Percentiles rank a stretch among this genome's conserved stretches.
These are phyloP conservation scores for Labeo calbasu DNA, from an alignment of 2,797 vertebrate genomes.

Conservation along the genomic window DNA sequence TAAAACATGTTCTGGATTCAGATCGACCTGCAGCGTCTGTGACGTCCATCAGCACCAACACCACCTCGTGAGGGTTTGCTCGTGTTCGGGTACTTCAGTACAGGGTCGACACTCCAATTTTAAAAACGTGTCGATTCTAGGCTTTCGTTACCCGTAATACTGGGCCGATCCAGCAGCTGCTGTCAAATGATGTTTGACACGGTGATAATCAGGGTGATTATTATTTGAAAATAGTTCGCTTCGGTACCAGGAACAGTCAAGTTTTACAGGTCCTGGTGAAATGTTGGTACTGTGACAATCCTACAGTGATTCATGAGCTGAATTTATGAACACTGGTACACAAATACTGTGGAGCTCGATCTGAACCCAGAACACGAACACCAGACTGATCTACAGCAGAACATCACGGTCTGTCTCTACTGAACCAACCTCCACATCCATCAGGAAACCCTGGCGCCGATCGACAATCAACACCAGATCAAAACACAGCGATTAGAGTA, in stretches of 20 bases:
- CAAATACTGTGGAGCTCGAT: background rate
- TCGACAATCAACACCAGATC: background rate
- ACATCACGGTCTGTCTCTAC: constrained; percentile 26
- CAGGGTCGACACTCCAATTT: too few relatives aligned
- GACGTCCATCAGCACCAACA: background rate
- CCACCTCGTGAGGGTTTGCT: background rate
- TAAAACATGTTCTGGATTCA: constrained; percentile 20
- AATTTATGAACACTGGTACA: background rate
- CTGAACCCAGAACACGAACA: background rate
- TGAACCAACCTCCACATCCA: constrained; percentile 63
- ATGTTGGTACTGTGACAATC: too few relatives aligned
- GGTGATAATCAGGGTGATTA: too few relatives aligned
- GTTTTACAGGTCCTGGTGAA: too few relatives aligned
- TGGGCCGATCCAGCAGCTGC: too few relatives aligned
- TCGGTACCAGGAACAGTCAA: too few relatives aligned
- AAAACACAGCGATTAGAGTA: background rate
- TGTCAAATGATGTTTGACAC: too few relatives aligned
- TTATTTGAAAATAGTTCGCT: too few relatives aligned
- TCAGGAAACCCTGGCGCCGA: constrained; percentile 48
- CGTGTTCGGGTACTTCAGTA: too few relatives aligned
- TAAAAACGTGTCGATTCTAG: too few relatives aligned
- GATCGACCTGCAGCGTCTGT: background rate
- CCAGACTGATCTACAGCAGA: background rate
- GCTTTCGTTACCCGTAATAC: too few relatives aligned
- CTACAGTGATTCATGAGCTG: too few relatives aligned